A percentile compares a stretch with the other conserved stretches of the same genome.
These are phyloP conservation scores for Lampris incognitus DNA, from an alignment of 2,113 vertebrate genomes.

Conservation along the genomic window DNA sequence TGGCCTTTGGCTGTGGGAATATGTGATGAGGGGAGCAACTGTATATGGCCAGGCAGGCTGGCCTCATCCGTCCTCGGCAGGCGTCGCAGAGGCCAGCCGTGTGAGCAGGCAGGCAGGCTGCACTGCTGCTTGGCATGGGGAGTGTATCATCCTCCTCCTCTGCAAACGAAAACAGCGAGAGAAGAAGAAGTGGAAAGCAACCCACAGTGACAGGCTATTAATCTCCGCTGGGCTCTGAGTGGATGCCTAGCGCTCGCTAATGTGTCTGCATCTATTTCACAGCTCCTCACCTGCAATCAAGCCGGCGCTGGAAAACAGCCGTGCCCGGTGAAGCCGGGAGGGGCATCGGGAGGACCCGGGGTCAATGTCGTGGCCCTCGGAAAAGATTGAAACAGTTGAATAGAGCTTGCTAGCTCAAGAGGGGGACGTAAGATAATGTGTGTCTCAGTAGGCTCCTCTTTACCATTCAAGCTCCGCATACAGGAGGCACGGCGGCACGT, in stretches of 20 bases:
- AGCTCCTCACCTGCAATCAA: constrained; percentile 26
- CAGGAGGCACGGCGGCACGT: constrained; percentile 11
- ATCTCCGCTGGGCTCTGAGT: constrained; percentile 45
- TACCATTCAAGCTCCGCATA: constrained; percentile 45
- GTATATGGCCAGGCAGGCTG: background rate
- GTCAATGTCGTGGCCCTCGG: background rate
- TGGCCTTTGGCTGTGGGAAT: background rate
- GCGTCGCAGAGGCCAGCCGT: background rate
- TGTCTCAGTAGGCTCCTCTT: constrained; percentile 33
- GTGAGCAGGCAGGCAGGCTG: background rate
- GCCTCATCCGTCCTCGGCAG: background rate
- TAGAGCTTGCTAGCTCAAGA: constrained; percentile 24
- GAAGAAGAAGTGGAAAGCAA: constrained; percentile 30
- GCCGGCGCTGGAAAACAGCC: background rate
- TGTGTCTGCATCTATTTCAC: constrained; percentile 30
- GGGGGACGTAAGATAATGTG: background rate
- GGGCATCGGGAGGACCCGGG: background rate
- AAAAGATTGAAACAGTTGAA: background rate
- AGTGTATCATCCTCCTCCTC: constrained; percentile 39
- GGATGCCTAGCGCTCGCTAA: constrained; percentile 25
- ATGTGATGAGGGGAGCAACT: background rate
- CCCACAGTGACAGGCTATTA: constrained; percentile 61
- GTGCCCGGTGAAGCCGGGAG: background rate
- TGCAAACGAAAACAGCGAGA: constrained; percentile 32
- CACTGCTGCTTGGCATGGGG: constrained; percentile 1